Evolutionary conservation across 1,140 invertebrate species (phyloP).

Genomic region (Brachionus asplanchnoidis): DNA sequence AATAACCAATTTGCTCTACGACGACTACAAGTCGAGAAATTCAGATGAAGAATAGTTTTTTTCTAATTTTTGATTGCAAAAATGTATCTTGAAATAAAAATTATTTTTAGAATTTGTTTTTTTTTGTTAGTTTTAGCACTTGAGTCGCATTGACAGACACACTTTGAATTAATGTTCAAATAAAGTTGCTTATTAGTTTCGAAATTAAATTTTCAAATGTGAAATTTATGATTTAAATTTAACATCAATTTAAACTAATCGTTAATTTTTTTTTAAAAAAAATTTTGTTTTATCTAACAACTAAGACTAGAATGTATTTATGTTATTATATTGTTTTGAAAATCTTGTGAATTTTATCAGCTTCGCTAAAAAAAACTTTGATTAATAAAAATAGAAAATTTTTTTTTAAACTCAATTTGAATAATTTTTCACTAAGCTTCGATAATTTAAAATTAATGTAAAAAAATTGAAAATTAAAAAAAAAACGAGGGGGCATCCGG

Average conservation of each 20-base stretch:
- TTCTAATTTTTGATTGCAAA: background rate
- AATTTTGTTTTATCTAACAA: background rate
- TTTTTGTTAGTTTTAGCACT: background rate
- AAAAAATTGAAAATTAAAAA: background rate
- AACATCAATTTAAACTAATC: background rate
- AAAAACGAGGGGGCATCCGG: background rate
- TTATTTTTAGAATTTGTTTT: background rate
- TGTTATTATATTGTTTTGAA: background rate
- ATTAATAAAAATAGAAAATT: background rate
- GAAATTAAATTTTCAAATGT: background rate
- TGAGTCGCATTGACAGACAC: background rate
- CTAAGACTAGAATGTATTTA: background rate
- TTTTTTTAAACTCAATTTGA: background rate
- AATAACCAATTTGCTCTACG: conserved; percentile 17
- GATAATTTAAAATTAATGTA: background rate
- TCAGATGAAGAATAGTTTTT: background rate
- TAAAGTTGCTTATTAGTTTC: background rate
- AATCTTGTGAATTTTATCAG: background rate
- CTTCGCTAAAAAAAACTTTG: background rate
- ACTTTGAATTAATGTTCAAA: background rate
- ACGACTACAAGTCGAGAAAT: background rate
- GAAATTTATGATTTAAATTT: background rate
- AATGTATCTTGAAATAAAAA: background rate
- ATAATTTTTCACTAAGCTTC: background rate
- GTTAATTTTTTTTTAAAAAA: background rate